Conservation (phyloP, 2,888 invertebrate species). For the Dasypolia templi region DNA sequence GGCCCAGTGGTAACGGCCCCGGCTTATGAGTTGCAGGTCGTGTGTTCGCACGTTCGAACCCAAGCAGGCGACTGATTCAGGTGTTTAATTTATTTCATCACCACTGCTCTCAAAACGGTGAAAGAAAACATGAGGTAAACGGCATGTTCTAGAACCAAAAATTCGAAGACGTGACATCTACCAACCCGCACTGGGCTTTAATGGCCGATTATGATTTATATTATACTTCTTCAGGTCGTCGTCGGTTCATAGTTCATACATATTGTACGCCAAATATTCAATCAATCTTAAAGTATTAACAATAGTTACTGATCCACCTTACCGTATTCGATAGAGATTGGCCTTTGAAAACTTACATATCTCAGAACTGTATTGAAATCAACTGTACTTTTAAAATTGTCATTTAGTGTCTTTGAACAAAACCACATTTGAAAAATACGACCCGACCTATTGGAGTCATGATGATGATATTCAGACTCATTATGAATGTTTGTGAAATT, state of each 20-base stretch:
- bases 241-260: background rate
- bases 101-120: too few relatives aligned
- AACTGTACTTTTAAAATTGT: background rate
- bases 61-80: too few relatives aligned
- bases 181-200: background rate
- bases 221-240: slow-evolving; percentile 10
- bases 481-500: background rate
- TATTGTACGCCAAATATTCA: background rate
- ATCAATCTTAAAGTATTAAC: background rate
- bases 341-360: slow-evolving; percentile 6
- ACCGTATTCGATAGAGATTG: slow-evolving; percentile 9
- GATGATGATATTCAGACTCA: background rate
- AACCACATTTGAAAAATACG: background rate
- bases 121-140: background rate
- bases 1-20: too few relatives aligned
- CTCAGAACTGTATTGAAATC: background rate
- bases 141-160: background rate
- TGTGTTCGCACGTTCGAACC: too few relatives aligned
- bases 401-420: background rate
- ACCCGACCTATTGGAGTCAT: background rate
- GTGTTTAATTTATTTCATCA: too few relatives aligned
- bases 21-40: too few relatives aligned
- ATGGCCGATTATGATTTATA: background rate
- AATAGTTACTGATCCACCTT: slow-evolving; percentile 24
- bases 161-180: background rate